Base-by-base conservation (phyloP, 2,888 invertebrate genomes). In the Arctia plantaginis region DNA sequence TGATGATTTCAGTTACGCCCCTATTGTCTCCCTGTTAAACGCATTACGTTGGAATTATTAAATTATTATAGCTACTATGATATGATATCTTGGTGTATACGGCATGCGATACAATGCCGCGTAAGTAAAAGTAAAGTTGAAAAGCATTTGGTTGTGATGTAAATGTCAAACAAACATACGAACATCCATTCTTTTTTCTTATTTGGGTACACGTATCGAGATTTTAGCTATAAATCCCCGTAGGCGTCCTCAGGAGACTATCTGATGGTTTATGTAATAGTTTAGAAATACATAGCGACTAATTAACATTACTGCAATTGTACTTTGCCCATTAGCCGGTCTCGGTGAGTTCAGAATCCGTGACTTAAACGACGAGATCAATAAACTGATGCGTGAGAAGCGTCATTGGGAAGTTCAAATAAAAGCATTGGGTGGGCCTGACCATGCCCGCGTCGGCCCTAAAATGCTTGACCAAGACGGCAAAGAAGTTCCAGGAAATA, bases 351-450 rank as follows among this genome's bases (percentile, higher is more conserved):
- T 99, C 91, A 97, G 99, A 39, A 98, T 99, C 80, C 97, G 99
- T 27, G 99, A 99, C 91, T 95, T 99, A 35, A 99, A 99, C 92
- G 99, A 99, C 94, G 99, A 99, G 93, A 99, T 99, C 84, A 99
- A 99, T 93, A 99, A 99, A 93, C 92, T 99, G 80, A 96, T 99
- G 77, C 96, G 99, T 68, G 99, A 99, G 90, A 99, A 99, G 90
- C 97, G 99, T 0, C 99, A 99, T 90, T 99, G 99, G 99, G 99
- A 99, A 90, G 98, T 98, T 72, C 98, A 99, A 90, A 99, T 99
- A 82, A 98, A 98, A 84, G 98, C 99, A 77, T 95, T 99, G 1
- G 99, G 99, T 1, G 99, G 99, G 0, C 98, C 99, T 0, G 99
- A 99, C 93, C 98, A 98, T 90, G 97, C 98, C 71, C 97, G 98